A percentile compares a stretch with the other conserved stretches of the same genome.
phyloP scores from a whole-genome alignment of 2,797 vertebrate genomes.

The Oryzias dopingdopingensis region DNA sequence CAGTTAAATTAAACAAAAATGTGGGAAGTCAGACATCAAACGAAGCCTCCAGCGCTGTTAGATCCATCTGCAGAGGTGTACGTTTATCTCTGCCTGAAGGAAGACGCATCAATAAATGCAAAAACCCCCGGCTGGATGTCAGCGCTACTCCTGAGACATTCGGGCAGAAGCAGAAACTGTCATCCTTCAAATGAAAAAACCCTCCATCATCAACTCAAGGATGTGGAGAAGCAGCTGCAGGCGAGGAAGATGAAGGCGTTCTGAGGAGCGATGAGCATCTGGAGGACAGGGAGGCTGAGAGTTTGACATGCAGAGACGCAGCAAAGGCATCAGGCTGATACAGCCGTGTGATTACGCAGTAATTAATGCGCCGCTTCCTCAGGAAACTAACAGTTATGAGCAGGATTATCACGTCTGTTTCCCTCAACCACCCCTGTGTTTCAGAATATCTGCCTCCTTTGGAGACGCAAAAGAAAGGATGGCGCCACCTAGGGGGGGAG shows the following conservation, averaged over 20 bases:
- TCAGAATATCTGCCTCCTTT: constrained; percentile 90
- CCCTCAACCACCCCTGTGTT: constrained; percentile 55
- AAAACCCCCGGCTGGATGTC: too few species aligned
- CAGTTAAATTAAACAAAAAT: too few species aligned
- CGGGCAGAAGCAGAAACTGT: too few species aligned
- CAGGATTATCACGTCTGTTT: constrained; percentile 12
- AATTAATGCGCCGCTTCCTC: constrained; percentile 1
- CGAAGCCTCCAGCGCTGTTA: too few species aligned
- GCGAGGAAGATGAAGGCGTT: constrained; percentile 1
- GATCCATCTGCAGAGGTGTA: too few species aligned
- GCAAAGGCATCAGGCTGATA: neutral
- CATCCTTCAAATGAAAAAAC: too few species aligned
- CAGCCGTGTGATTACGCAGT: neutral
- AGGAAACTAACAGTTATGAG: neutral
- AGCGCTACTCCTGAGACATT: too few species aligned
- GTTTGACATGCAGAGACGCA: neutral
- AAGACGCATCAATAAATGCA: too few species aligned
- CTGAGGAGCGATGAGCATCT: neutral
- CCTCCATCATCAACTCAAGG: constrained; percentile 1
- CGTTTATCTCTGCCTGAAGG: too few species aligned
- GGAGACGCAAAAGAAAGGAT: constrained; percentile 85
- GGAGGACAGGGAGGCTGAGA: constrained; percentile 4
- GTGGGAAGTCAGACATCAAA: too few species aligned
- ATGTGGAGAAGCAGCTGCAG: constrained; percentile 13
- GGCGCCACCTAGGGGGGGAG: constrained; percentile 87